Conservation (phyloP, 2,888 invertebrate species). For the Melinopterus prodromus region DNA sequence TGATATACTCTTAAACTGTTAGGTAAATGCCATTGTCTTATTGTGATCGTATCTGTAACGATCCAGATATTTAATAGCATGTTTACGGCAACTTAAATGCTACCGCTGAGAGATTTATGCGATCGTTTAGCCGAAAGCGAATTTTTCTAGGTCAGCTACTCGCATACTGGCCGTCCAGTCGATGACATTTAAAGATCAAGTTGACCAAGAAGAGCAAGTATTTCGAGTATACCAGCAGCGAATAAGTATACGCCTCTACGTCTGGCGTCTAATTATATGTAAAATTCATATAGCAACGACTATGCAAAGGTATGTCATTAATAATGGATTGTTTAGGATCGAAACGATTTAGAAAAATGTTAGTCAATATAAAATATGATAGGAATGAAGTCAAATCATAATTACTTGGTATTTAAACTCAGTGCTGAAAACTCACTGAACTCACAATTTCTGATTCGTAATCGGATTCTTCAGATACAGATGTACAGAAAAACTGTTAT, state of each 20-base stretch:
- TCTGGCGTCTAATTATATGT: neutral
- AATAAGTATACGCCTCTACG: neutral
- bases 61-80: neutral
- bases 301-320: neutral
- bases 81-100: neutral
- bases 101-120: neutral
- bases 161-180: neutral
- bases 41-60: neutral
- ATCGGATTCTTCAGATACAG: no score
- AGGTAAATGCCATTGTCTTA: neutral
- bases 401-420: no score
- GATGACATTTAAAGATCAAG: slow-evolving; percentile 4
- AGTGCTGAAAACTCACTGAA: no score
- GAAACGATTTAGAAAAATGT: no score
- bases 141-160: neutral
- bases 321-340: no score
- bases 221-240: neutral
- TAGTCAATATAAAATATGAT: no score
- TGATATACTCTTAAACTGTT: neutral
- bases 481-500: no score
- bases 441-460: no score
- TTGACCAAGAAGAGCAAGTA: neutral
- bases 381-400: no score
- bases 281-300: neutral
- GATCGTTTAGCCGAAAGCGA: neutral